These are phyloP conservation scores for Tichodroma muraria DNA, from an alignment of 2,113 vertebrate genomes.

Conservation along the genomic window DNA sequence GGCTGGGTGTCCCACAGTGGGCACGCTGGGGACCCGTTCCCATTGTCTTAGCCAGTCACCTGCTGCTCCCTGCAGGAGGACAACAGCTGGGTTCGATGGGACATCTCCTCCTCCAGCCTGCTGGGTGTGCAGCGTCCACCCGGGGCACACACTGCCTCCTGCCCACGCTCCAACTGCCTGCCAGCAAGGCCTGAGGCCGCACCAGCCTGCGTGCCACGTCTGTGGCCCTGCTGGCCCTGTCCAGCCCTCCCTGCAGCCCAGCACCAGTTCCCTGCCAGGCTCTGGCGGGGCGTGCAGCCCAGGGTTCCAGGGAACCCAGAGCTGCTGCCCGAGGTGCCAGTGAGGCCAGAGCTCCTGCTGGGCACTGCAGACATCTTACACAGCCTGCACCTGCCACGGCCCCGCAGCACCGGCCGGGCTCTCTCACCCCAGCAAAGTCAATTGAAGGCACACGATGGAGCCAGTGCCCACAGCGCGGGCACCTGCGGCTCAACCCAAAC, in stretches of 20 bases:
- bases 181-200: accelerated
- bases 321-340: neutral
- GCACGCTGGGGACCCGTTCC: accelerated
- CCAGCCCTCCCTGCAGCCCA: neutral
- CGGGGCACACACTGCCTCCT: accelerated
- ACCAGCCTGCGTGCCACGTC: accelerated
- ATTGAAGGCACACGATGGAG: accelerated
- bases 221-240: neutral
- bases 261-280: neutral
- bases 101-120: neutral
- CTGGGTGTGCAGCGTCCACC: neutral
- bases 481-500: neutral
- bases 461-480: accelerated
- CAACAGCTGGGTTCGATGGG: accelerated
- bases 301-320: neutral
- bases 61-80: neutral
- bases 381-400: accelerated
- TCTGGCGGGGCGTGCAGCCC: accelerated
- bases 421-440: neutral
- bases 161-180: accelerated
- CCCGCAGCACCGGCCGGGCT: accelerated
- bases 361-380: accelerated
- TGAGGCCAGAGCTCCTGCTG: neutral
- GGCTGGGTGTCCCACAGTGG: accelerated
- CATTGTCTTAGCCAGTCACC: neutral